Base-by-base conservation (phyloP, 1,140 invertebrate genomes). In the Heliconius melpomene region DNA sequence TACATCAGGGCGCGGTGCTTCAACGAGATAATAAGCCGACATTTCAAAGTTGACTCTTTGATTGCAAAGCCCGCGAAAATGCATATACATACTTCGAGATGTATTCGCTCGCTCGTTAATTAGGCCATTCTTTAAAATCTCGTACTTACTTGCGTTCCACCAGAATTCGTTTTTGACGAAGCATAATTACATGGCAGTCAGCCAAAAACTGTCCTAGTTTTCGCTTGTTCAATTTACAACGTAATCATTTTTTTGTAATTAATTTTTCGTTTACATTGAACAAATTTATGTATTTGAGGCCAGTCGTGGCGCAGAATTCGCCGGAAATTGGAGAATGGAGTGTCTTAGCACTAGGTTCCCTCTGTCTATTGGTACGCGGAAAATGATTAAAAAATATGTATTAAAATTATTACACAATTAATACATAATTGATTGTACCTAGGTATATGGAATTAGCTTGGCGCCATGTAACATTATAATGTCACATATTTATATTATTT, bases 161-260 rank as follows among this genome's bases (percentile, higher is more conserved):
- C 50, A 29, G 74, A 71, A 75, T 72, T 57, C 36, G 52, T 77
- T 75, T 76, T 80, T 73, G 74, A 80, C 70, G 50, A 73, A 73
- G 50, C 70, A 52, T 77, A 80, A 80, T 80, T 80, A 80, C 70
- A 76, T 80, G 79, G 79, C 79, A 80, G 74, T 72, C 70, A 73
- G 79, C 79, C 79, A 80, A 80, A 80, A 79, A 57, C 29, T 80
- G 70, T 72, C 74, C 79, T 76, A 80, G 74, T 80, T 80, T 72
- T 71, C n/a, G 66, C 6, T 7, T 26, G 73, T 50, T 52, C 20
- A 71, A 36, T 77, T 71, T 60, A 71, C 66, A 11, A 36, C 40
- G 75, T 75, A 26, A 29, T 13, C 32, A 29, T 75, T 79, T 40
- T 29, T 75, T 40, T 74, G 32, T 74, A 9, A 32, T 57, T n/a